Evolutionary conservation across 2,113 vertebrate species (phyloP).

Genomic region (Oenanthe melanoleuca): DNA sequence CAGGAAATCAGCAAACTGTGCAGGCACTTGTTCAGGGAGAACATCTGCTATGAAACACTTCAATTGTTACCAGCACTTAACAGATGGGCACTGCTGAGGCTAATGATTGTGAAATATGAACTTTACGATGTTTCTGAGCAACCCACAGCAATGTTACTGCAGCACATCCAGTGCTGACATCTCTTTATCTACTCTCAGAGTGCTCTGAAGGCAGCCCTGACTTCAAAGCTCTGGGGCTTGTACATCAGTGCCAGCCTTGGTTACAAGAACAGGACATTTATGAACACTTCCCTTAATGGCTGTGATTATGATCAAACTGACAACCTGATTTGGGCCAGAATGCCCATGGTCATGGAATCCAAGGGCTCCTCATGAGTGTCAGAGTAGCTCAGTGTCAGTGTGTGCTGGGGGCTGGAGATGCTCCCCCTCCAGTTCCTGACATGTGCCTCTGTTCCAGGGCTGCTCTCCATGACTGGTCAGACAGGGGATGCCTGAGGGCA

Average conservation of each 20-base stretch:
- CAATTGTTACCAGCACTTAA: background rate
- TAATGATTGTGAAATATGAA: conserved; percentile 29
- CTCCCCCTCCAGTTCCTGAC: background rate
- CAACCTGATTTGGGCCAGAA: background rate
- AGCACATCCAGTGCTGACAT: background rate
- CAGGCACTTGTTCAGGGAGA: conserved; percentile 25
- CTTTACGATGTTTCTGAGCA: background rate
- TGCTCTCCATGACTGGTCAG: background rate
- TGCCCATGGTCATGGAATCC: background rate
- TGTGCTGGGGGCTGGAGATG: background rate
- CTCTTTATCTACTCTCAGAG: background rate
- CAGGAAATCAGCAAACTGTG: conserved; percentile 23
- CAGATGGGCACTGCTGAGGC: conserved; percentile 34
- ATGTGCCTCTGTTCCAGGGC: background rate
- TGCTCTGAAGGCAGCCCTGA: background rate
- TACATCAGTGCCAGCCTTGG: background rate
- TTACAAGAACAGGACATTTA: background rate
- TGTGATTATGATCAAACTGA: background rate
- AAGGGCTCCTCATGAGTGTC: background rate
- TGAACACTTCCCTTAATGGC: background rate
- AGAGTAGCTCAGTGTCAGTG: background rate
- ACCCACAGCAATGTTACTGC: background rate
- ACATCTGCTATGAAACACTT: conserved; percentile 47
- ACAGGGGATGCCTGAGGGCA: background rate
- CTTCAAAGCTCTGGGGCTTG: background rate